phyloP scores from a whole-genome alignment of 1,140 invertebrate species.

The Bombus cullumanus region DNA sequence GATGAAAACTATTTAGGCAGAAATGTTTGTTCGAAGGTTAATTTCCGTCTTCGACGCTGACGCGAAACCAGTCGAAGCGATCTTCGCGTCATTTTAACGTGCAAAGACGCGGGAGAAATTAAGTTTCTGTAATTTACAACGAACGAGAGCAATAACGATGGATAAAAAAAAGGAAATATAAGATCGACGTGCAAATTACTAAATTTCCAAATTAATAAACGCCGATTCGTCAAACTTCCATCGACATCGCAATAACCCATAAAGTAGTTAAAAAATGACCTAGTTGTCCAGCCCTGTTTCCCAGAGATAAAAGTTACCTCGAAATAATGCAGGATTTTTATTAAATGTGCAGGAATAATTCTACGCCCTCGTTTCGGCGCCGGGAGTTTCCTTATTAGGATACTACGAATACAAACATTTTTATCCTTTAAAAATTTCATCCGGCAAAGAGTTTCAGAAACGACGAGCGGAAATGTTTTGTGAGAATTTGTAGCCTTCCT shows the following conservation, averaged over 20 bases:
- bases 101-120: too few species aligned
- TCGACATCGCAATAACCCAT: slow-evolving; percentile 4
- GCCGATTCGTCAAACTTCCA: neutral
- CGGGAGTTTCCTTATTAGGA: slow-evolving; percentile 1
- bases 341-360: slow-evolving; percentile 25
- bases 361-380: neutral
- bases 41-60: slow-evolving; percentile 54
- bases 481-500: neutral
- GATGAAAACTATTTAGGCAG: slow-evolving; percentile 59
- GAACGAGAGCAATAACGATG: neutral
- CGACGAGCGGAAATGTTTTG: neutral
- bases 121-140: neutral
- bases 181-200: slow-evolving; percentile 18
- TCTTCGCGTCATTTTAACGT: slow-evolving; percentile 18
- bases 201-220: neutral
- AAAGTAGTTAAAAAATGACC: slow-evolving; percentile 25
- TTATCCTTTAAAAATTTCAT: neutral
- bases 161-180: neutral
- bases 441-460: too few species aligned
- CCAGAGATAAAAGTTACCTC: slow-evolving; percentile 10
- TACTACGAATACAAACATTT: slow-evolving; percentile 17
- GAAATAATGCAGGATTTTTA: slow-evolving; percentile 25
- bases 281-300: neutral
- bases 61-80: neutral
- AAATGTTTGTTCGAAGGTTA: slow-evolving; percentile 60